Conservation (phyloP, 2,113 vertebrate species). For the Dolichallabes microphthalmus region DNA sequence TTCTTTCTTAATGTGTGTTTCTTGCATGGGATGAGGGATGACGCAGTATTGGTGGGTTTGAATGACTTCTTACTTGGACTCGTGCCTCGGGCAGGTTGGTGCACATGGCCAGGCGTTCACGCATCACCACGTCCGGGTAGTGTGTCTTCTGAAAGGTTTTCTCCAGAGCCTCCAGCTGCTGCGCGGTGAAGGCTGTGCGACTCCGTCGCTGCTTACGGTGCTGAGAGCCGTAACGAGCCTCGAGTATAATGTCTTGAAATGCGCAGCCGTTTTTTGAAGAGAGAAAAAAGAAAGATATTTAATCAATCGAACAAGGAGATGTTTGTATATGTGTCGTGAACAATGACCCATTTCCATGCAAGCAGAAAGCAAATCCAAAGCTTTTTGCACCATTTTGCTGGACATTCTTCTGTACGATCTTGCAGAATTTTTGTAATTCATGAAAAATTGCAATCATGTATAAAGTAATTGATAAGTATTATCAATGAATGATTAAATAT, state of each 20-base stretch:
- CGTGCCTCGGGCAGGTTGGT: conserved; percentile 96
- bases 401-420: background rate
- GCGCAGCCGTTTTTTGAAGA: conserved; percentile 91
- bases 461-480: background rate
- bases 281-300: conserved; percentile 85
- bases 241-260: conserved; percentile 99
- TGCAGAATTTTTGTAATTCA: no score
- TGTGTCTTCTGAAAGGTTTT: conserved; percentile 99
- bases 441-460: no score
- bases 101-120: conserved; percentile 95
- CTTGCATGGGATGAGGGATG: background rate
- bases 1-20: background rate
- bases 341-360: background rate
- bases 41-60: background rate
- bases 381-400: background rate
- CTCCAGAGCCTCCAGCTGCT: conserved; percentile 95
- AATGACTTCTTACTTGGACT: conserved; percentile 81
- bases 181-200: conserved; percentile 93
- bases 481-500: background rate
- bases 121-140: conserved; percentile 97
- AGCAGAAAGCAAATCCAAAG: background rate
- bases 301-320: conserved; percentile 74
- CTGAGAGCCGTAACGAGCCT: conserved; percentile 98
- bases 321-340: background rate
- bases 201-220: conserved; percentile 96